Evolutionary conservation across 2,113 vertebrate genomes (phyloP).

Genomic region (Ornithorhynchus anatinus): DNA sequence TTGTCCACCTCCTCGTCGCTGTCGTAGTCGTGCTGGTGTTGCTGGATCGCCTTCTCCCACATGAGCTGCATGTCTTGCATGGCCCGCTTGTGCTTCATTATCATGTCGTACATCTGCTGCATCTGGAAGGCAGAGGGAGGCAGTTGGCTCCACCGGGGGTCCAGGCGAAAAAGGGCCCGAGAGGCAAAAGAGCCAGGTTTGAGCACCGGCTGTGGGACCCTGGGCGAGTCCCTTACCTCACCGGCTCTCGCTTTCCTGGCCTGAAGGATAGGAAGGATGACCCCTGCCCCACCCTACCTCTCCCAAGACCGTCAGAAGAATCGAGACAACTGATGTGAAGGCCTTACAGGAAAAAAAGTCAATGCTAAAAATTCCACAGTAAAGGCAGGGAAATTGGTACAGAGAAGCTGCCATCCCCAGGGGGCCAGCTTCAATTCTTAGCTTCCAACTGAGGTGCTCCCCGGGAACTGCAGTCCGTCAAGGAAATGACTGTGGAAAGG

Average conservation of each 20-base stretch:
- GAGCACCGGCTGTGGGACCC: neutral
- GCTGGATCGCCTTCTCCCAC: conserved; percentile 91
- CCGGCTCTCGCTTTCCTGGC: too few species aligned
- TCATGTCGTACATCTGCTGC: conserved; percentile 98
- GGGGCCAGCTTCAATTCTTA: too few species aligned
- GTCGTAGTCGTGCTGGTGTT: conserved; percentile 95
- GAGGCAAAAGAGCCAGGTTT: neutral
- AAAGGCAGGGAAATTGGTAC: too few species aligned
- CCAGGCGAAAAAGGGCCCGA: neutral
- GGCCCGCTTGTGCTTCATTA: conserved; percentile 94
- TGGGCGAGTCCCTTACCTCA: too few species aligned
- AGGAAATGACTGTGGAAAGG: too few species aligned
- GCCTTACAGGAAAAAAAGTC: too few species aligned
- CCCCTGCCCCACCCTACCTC: too few species aligned
- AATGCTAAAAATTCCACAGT: too few species aligned
- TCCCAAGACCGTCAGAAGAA: too few species aligned
- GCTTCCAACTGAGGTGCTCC: neutral
- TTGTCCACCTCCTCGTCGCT: conserved; percentile 94
- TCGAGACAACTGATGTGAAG: too few species aligned
- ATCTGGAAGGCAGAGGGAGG: conserved; percentile 74
- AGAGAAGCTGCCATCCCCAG: too few species aligned
- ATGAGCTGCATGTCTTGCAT: conserved; percentile 97
- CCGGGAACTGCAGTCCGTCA: neutral
- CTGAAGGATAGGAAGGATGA: too few species aligned
- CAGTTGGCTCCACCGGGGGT: neutral